Evolutionary conservation across 1,140 invertebrate genomes (phyloP).

Genomic region (Wasmannia auropunctata): DNA sequence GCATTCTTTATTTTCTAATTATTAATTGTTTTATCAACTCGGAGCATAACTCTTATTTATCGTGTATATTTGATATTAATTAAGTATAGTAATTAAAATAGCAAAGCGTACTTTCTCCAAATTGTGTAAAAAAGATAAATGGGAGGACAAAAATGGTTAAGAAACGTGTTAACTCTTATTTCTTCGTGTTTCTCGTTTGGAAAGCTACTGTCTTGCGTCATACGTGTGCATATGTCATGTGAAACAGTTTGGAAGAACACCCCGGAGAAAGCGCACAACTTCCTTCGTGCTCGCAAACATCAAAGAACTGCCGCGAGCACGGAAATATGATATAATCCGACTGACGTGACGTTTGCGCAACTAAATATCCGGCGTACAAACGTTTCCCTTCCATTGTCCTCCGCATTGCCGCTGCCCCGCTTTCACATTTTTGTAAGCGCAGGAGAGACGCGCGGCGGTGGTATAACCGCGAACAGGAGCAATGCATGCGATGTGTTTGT

Average conservation of each 20-base stretch:
- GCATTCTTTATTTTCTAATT: no score
- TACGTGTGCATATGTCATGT: not conserved
- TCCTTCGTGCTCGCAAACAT: conserved; percentile 8
- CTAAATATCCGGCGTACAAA: conserved; percentile 42
- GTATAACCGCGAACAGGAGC: not conserved
- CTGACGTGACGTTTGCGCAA: conserved; percentile 21
- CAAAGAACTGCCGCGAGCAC: conserved; percentile 26
- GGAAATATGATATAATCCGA: conserved; percentile 46
- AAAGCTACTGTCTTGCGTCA: not conserved
- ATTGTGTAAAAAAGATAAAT: not conserved
- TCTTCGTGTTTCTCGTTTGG: not conserved
- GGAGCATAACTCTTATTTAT: no score
- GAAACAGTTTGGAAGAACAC: conserved; percentile 30
- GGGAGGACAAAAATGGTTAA: not conserved
- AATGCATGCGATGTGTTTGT: not conserved
- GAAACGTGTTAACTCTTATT: not conserved
- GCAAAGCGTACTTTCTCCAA: not conserved
- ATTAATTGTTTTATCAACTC: no score
- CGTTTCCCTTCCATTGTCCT: conserved; percentile 28
- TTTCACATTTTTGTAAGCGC: conserved; percentile 29
- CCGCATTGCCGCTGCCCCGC: no score
- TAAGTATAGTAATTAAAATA: not conserved
- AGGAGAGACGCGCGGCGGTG: no score
- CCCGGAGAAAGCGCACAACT: conserved; percentile 21
- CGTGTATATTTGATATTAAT: not conserved